Conservation (phyloP, 2,888 invertebrate species). For the Brenthis ino region DNA sequence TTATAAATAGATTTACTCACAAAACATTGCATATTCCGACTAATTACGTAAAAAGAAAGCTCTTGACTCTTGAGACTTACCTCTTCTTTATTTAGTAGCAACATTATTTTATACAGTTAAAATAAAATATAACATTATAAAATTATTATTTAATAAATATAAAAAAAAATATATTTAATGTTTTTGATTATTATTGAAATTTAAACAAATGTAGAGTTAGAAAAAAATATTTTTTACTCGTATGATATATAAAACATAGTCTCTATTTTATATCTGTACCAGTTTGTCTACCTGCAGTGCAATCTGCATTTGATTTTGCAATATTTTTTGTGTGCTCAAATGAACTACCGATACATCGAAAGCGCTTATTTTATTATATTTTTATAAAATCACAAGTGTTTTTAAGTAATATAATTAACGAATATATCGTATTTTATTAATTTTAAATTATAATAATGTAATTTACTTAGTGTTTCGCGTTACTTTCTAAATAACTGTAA, state of each 20-base stretch:
- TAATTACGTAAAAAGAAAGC: too few relatives aligned
- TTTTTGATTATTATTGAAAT: too few relatives aligned
- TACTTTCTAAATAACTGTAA: conserved; percentile 46
- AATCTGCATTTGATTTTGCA: conserved; percentile 25
- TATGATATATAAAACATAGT: not conserved
- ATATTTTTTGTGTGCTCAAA: conserved; percentile 36
- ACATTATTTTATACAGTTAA: too few relatives aligned
- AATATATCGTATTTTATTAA: conserved; percentile 5
- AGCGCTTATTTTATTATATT: conserved; percentile 26
- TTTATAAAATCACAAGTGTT: conserved; percentile 18
- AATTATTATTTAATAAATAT: too few relatives aligned
- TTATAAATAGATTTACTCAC: too few relatives aligned
- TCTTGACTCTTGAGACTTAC: too few relatives aligned
- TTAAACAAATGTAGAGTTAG: too few relatives aligned
- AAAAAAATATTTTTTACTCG: too few relatives aligned
- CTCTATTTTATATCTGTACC: conserved; percentile 23
- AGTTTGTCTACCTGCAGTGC: conserved; percentile 29
- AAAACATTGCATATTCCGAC: too few relatives aligned
- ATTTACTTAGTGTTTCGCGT: conserved; percentile 35
- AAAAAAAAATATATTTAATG: too few relatives aligned
- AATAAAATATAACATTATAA: too few relatives aligned
- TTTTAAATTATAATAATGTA: conserved; percentile 19
- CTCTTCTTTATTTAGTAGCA: too few relatives aligned
- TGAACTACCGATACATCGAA: conserved; percentile 31
- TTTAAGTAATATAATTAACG: conserved; percentile 7